A percentile compares a stretch with the other conserved stretches of the same genome.
These are phyloP conservation scores for Hymenochirus boettgeri DNA, from an alignment of 2,113 vertebrate species.

Conservation along the genomic window DNA sequence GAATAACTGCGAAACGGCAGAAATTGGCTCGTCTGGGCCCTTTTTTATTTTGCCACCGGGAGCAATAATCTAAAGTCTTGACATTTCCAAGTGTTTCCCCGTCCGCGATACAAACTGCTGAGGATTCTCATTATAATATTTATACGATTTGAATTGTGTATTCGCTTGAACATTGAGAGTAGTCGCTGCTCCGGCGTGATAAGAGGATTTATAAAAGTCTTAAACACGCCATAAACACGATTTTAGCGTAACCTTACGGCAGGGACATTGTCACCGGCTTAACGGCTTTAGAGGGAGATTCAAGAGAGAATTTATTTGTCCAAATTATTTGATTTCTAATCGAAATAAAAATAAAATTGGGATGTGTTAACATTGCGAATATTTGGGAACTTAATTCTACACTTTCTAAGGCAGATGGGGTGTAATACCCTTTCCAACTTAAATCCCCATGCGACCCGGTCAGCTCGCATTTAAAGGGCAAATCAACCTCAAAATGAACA, in stretches of 20 bases:
- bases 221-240: conserved; percentile 16
- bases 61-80: neutral
- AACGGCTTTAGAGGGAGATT: neutral
- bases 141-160: conserved; percentile 11
- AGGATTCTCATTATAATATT: conserved; percentile 6
- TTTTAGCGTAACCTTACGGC: conserved; percentile 20
- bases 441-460: no score
- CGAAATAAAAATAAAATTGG: no score
- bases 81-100: conserved; percentile 14
- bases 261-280: neutral
- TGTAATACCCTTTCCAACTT: no score
- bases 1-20: neutral
- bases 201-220: conserved; percentile 30
- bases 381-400: no score
- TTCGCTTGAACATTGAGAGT: conserved; percentile 11
- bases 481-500: no score
- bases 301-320: neutral
- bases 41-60: neutral
- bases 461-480: no score
- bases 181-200: conserved; percentile 16
- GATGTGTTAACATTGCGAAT: no score
- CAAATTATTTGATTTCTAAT: neutral
- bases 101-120: conserved; percentile 14
- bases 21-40: neutral
- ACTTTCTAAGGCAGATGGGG: no score